These are phyloP conservation scores for Pemphredon lugubris DNA, from an alignment of 2,888 invertebrate species.

Conservation along the genomic window DNA sequence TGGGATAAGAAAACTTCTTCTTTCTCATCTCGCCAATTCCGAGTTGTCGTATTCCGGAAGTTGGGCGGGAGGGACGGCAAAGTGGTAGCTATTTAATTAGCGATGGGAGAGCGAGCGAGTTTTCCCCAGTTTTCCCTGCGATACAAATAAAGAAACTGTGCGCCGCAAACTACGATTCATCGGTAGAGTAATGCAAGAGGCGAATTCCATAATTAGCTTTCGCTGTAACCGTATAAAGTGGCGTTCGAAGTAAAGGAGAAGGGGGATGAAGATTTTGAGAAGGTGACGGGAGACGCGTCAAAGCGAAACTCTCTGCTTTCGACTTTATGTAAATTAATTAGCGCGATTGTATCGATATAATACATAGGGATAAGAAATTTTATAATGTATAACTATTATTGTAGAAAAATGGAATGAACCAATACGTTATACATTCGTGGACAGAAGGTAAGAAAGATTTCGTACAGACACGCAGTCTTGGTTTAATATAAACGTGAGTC, in stretches of 20 bases:
- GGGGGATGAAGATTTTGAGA: not conserved
- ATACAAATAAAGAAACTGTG: conserved; percentile 27
- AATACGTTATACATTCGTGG: too few relatives aligned
- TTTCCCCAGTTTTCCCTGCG: not conserved
- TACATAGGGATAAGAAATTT: too few relatives aligned
- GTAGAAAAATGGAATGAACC: too few relatives aligned
- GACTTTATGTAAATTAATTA: too few relatives aligned
- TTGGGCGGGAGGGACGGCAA: conserved; percentile 38
- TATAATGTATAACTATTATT: too few relatives aligned
- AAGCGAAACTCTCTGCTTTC: too few relatives aligned
- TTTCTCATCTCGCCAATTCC: conserved; percentile 42
- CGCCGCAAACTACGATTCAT: conserved; percentile 39
- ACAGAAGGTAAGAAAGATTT: too few relatives aligned
- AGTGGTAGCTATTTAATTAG: conserved; percentile 60
- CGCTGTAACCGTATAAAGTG: conserved; percentile 20
- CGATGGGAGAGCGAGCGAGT: conserved; percentile 20
- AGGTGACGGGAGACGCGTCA: not conserved
- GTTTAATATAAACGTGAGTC: too few relatives aligned
- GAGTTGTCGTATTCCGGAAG: conserved; percentile 44
- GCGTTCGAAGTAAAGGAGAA: not conserved
- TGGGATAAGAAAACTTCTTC: conserved; percentile 58
- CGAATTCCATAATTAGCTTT: conserved; percentile 55
- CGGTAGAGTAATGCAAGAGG: conserved; percentile 36
- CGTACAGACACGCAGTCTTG: too few relatives aligned
- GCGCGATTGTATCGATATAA: too few relatives aligned